Evolutionary conservation across 1,140 invertebrate genomes (phyloP).

Genomic region (Neodiprion lecontei): DNA sequence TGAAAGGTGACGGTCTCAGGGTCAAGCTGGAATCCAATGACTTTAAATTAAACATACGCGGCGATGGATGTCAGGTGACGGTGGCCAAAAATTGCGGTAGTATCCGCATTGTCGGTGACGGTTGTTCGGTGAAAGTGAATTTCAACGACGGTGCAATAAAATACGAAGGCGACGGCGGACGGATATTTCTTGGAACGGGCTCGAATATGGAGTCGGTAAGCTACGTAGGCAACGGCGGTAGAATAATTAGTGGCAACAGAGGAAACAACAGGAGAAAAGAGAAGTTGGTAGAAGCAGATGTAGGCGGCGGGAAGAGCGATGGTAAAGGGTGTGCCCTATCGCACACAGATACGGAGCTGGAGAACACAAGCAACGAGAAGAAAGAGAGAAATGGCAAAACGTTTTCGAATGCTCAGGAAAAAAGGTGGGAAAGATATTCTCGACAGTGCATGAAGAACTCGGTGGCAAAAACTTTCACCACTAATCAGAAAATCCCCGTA

Average conservation of each 20-base stretch:
- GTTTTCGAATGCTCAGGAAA: neutral
- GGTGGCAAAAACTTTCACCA: neutral
- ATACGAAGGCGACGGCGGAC: slow-evolving; percentile 50
- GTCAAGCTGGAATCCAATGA: slow-evolving; percentile 38
- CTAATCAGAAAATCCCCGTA: too few relatives aligned
- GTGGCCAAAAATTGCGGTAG: slow-evolving; percentile 41
- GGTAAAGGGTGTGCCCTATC: slow-evolving; percentile 21
- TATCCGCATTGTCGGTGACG: slow-evolving; percentile 48
- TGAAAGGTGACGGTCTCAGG: slow-evolving; percentile 43
- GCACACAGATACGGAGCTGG: slow-evolving; percentile 28
- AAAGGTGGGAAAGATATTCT: neutral
- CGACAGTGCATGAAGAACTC: neutral
- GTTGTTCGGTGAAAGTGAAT: slow-evolving; percentile 37
- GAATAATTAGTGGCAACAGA: slow-evolving; percentile 24
- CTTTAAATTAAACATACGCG: slow-evolving; percentile 33
- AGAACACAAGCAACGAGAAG: neutral
- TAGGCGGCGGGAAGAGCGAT: slow-evolving; percentile 3
- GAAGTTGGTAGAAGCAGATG: slow-evolving; percentile 15
- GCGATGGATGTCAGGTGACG: slow-evolving; percentile 46
- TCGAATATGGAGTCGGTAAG: slow-evolving; percentile 34
- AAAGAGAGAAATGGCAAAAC: neutral
- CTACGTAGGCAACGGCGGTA: slow-evolving; percentile 45
- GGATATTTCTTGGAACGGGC: slow-evolving; percentile 37
- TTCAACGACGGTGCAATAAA: slow-evolving; percentile 45
- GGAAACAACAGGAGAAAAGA: neutral